Conservation (phyloP, 1,140 invertebrate genomes). For the Episyrphus balteatus region DNA sequence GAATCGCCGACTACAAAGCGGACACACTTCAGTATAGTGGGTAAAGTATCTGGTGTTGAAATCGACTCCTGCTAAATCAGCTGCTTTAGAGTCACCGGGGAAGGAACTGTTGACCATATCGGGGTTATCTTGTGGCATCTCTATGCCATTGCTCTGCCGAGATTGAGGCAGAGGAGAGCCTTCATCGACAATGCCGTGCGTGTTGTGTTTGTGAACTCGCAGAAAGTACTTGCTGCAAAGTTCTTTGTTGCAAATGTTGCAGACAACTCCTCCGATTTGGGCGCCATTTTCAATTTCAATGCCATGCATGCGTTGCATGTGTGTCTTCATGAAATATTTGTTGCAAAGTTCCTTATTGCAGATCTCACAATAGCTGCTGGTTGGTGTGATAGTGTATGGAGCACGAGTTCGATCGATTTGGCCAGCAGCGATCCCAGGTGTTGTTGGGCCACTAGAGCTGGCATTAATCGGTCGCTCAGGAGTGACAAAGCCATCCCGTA, state of each 20-base stretch:
- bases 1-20: constrained; percentile 77
- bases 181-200: constrained; percentile 84
- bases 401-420: constrained; percentile 23
- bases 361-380: constrained; percentile 92
- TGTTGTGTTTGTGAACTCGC: constrained; percentile 94
- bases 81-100: constrained; percentile 38
- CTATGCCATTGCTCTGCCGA: constrained; percentile 22
- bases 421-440: neutral
- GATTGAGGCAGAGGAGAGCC: constrained; percentile 44
- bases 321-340: constrained; percentile 99
- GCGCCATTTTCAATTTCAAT: constrained; percentile 89
- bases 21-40: constrained; percentile 69
- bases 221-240: constrained; percentile 96
- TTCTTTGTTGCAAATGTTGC: constrained; percentile 96
- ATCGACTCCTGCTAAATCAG: constrained; percentile 36
- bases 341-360: constrained; percentile 99
- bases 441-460: constrained; percentile 3
- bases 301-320: constrained; percentile 99
- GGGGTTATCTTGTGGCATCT: constrained; percentile 18
- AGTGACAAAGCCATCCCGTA: constrained; percentile 32
- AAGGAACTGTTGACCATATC: constrained; percentile 16
- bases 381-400: constrained; percentile 46
- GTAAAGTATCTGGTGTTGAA: constrained; percentile 52
- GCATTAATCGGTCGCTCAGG: constrained; percentile 22
- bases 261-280: constrained; percentile 83